Evolutionary conservation across 2,113 vertebrate species (phyloP).

Genomic region (Trogon melanurus): DNA sequence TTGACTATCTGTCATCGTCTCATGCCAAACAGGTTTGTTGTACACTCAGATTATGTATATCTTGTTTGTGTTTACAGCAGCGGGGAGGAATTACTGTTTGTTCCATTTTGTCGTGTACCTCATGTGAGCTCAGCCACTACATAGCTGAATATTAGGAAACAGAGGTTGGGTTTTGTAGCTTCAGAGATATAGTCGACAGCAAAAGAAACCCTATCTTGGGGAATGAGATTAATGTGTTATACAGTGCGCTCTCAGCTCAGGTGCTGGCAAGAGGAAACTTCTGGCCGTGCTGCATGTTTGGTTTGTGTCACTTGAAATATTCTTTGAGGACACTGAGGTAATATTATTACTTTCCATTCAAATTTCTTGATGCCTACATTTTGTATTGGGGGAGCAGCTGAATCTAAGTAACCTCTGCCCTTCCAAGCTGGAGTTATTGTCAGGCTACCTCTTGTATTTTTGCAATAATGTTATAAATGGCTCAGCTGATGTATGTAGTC

Average conservation of each 20-base stretch:
- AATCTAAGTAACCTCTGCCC: background rate
- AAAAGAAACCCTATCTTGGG: background rate
- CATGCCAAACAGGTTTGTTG: background rate
- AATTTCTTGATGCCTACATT: background rate
- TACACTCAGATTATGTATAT: background rate
- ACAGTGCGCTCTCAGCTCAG: background rate
- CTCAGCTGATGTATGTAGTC: background rate
- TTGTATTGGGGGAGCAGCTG: background rate
- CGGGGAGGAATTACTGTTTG: background rate
- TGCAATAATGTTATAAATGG: background rate
- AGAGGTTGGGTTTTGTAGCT: background rate
- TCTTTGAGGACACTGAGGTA: background rate
- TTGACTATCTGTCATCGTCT: background rate
- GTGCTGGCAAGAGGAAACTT: background rate
- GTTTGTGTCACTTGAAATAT: background rate
- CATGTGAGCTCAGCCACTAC: background rate
- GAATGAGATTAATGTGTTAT: background rate
- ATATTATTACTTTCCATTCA: background rate
- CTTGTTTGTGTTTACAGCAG: background rate
- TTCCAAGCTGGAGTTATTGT: background rate
- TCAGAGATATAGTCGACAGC: background rate
- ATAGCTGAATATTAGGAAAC: background rate
- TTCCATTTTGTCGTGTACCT: background rate
- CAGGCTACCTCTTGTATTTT: background rate
- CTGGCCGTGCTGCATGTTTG: fast-evolving